Evolutionary conservation across 2,888 invertebrate genomes (phyloP), one percentile per base, ranked within the genome.

Genomic region (Microctonus aethiopoides): DNA sequence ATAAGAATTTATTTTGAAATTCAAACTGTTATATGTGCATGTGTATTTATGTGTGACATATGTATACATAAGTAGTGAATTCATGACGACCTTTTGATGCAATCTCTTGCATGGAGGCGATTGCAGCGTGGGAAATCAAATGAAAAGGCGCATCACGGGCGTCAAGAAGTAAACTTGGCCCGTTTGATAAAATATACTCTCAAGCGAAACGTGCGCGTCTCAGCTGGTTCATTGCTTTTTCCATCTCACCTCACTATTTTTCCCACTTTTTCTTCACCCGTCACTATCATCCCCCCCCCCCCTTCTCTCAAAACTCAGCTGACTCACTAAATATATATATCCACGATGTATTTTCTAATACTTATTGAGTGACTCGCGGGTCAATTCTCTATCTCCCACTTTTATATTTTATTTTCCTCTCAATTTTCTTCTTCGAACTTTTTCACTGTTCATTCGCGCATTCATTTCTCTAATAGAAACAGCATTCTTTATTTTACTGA

Each of bases 291-390:
- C n/a, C n/a, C 61, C 54, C 24, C 60, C 36, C 51, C 29, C 57
- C 34, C n/a, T n/a, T n/a, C n/a, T 67, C 59, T 26, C 68, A 72
- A 68, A 52, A 72, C 68, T 75, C 75, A 75, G 75, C 75, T 75
- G 75, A 73, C 70, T 73, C 52, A 29, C 61, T 70, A 70, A 72
- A 16, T 46, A 0, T 46, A 46, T 46, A 29, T 29, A 29, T 29
- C 3, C 7, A 29, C 7, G 7, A 20, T 46, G 16, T 46, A 9
- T n/a, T 46, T n/a, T 16, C n/a, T 39, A 4, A 67, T 20, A 56
- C 61, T 65, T 63, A 62, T 70, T 46, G 73, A 36, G 46, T 7
- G 11, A 46, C 32, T 32, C 70, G 54, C 67, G 72, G 72, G 73
- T 72, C 73, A 73, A 73, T 65, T 69, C 67, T 67, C 52, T n/a